These are phyloP conservation scores for Ectemnius cavifrons DNA, from an alignment of 2,888 invertebrate genomes.

Conservation along the genomic window DNA sequence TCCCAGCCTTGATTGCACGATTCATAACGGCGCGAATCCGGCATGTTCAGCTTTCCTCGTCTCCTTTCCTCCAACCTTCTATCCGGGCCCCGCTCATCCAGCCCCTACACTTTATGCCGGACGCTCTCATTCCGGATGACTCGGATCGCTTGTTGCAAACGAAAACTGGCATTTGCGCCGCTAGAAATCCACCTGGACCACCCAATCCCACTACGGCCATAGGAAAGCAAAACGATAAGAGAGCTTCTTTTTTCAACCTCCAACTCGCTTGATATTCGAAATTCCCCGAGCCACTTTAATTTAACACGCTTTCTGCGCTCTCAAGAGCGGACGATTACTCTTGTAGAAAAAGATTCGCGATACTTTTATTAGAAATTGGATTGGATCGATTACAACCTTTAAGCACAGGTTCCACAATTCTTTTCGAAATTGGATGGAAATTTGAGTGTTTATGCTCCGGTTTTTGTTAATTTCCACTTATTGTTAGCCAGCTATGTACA, in stretches of 20 bases:
- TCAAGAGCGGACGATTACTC: not conserved
- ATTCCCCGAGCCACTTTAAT: constrained; percentile 12
- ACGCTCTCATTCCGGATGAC: constrained; percentile 30
- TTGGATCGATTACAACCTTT: not conserved
- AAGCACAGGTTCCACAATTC: not conserved
- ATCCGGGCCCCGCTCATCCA: constrained; percentile 26
- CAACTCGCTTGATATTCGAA: constrained; percentile 15
- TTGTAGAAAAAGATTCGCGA: not conserved
- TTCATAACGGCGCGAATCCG: constrained; percentile 57
- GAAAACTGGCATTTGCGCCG: constrained; percentile 54
- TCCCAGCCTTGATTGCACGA: constrained; percentile 59
- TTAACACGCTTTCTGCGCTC: not conserved
- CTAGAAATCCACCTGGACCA: constrained; percentile 20
- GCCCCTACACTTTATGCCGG: constrained; percentile 18
- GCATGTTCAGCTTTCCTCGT: constrained; percentile 17
- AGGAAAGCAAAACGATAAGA: not conserved
- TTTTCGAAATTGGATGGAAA: too few relatives aligned
- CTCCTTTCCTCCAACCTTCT: constrained; percentile 14
- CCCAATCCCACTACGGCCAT: not conserved
- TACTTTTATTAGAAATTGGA: not conserved
- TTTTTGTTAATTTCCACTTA: too few relatives aligned
- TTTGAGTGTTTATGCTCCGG: too few relatives aligned
- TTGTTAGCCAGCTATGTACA: too few relatives aligned
- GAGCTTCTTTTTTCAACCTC: constrained; percentile 7
- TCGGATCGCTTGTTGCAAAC: constrained; percentile 51